These are phyloP conservation scores for Zaprionus vittiger DNA, from an alignment of 1,140 invertebrate genomes.

Conservation along the genomic window DNA sequence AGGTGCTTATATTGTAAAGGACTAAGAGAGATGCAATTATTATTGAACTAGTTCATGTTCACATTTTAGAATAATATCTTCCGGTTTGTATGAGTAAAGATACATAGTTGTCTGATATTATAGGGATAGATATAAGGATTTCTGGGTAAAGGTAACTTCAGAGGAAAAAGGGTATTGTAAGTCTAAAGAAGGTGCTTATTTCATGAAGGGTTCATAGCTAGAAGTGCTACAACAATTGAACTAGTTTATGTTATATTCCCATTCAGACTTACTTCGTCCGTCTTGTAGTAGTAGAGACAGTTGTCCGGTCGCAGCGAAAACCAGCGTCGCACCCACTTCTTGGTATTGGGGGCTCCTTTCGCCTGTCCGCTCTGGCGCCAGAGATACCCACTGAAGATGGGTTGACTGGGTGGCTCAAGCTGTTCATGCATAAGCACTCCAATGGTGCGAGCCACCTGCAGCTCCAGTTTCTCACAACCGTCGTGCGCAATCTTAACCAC, in stretches of 20 bases:
- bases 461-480: constrained; percentile 92
- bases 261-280: constrained; percentile 88
- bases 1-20: no score
- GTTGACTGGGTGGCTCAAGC: constrained; percentile 86
- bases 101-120: no score
- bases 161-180: no score
- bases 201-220: no score
- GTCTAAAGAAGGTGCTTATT: no score
- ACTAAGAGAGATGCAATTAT: no score
- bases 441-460: constrained; percentile 94
- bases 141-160: no score
- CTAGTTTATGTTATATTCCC: neutral
- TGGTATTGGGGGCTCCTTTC: constrained; percentile 85
- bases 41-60: no score
- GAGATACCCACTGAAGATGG: constrained; percentile 91
- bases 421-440: constrained; percentile 89
- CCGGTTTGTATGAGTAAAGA: no score
- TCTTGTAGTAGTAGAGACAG: constrained; percentile 98
- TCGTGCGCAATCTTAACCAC: constrained; percentile 97
- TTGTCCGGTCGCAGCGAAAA: constrained; percentile 96
- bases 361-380: constrained; percentile 89
- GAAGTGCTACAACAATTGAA: no score
- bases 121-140: no score
- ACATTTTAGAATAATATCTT: no score
- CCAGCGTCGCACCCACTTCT: constrained; percentile 95